Evolutionary conservation across 2,888 invertebrate genomes (phyloP), one percentile per base, ranked within the genome.

Genomic region (Stegana nigrithorax): DNA sequence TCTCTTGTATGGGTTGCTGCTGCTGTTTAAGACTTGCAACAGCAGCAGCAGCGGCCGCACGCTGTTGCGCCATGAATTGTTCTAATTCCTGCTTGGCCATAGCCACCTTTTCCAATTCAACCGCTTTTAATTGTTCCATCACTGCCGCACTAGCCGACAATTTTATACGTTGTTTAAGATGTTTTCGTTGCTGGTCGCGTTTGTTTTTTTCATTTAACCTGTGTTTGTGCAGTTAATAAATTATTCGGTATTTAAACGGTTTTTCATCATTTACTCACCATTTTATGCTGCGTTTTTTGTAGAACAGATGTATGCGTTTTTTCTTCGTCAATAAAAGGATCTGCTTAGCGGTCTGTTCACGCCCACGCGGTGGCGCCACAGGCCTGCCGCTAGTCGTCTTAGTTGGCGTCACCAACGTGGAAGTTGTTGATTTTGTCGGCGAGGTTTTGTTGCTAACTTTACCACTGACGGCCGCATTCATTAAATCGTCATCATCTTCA

Each of bases 401-500:
- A n/a, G n/a, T n/a, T n/a, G n/a, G n/a, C n/a, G n/a, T n/a, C n/a
- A n/a, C n/a, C n/a, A n/a, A 26, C n/a, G 23, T 25, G 25, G 23
- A 2, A 8, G 45, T 23, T 14, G 32, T 4, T 2, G 32, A 32
- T 7, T 56, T 63, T 50, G 39, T 25, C 17, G 67, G 65, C 7
- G 69, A 39, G 6, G 56, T 67, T 0, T 63, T 63, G 4, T 50
- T 59, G 29, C 63, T 67, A 10, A n/a, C 32, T 32, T n/a, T n/a
- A n/a, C n/a, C n/a, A n/a, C n/a, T 72, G 0, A 75, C 72, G 6
- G 76, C 75, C 14, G 66, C 68, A 21, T 76, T 71, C 75, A 75
- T 75, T 5, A 75, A n/a, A 0, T 64, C 73, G 59, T 74, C 74
- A 42, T 71, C 77, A 32, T 71, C 74, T 55, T 66, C 67, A 39